Evolutionary conservation across 2,888 invertebrate genomes (phyloP).

Genomic region (Thelaira solivaga): DNA sequence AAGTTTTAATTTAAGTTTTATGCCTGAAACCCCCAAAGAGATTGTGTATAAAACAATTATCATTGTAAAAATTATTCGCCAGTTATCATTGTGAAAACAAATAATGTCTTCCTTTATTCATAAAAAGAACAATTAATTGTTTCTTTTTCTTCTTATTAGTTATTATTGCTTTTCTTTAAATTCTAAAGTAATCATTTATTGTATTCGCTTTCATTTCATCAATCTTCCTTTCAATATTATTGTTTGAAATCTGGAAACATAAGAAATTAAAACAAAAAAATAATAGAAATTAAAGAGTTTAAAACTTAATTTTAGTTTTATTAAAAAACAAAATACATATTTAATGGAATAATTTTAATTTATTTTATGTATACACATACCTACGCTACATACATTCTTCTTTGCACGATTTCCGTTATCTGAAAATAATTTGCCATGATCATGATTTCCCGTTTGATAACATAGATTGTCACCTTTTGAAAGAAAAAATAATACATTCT

Average conservation of each 20-base stretch:
- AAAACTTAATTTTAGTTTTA: not conserved
- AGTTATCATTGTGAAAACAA: conserved; percentile 4
- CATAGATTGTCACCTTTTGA: no score
- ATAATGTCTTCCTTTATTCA: conserved; percentile 49
- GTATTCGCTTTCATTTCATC: conserved; percentile 10
- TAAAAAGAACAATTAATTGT: conserved; percentile 10
- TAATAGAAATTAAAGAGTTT: not conserved
- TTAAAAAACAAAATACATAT: not conserved
- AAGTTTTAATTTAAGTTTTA: conserved; percentile 18
- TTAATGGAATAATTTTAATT: no score
- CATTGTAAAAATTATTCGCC: conserved; percentile 31
- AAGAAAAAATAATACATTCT: no score
- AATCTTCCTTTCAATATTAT: not conserved
- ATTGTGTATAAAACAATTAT: conserved; percentile 26
- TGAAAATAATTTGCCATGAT: no score
- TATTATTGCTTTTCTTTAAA: not conserved
- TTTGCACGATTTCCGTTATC: no score
- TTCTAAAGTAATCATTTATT: conserved; percentile 12
- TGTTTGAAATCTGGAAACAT: conserved; percentile 3
- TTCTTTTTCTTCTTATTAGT: not conserved
- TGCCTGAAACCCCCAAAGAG: not conserved
- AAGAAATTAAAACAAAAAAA: conserved; percentile 12
- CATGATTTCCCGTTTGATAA: no score
- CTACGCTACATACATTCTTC: no score
- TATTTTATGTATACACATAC: no score